Evolutionary conservation across 2,888 invertebrate species (phyloP).

Genomic region (Griposia aprilina): DNA sequence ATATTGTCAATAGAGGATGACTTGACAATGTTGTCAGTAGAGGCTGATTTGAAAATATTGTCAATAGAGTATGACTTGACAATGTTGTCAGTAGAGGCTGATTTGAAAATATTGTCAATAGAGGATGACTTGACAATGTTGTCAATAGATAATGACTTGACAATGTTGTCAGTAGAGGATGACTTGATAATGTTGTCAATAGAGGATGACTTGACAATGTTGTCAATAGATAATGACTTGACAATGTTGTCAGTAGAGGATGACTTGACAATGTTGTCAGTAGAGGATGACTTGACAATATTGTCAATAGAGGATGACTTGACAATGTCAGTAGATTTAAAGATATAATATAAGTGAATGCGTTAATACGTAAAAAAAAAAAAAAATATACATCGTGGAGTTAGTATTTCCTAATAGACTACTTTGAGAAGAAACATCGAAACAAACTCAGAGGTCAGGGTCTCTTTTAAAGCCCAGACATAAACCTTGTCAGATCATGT

Average conservation of each 20-base stretch:
- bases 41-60: background rate
- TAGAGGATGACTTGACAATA: background rate
- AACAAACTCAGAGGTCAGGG: background rate
- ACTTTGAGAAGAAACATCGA: background rate
- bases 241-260: too few species aligned
- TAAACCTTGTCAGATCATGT: background rate
- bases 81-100: background rate
- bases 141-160: background rate
- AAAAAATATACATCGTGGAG: background rate
- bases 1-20: background rate
- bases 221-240: too few species aligned
- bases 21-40: too few species aligned
- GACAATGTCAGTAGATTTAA: background rate
- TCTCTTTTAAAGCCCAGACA: background rate
- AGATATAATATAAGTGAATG: background rate
- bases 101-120: too few species aligned
- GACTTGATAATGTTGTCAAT: too few species aligned
- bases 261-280: background rate
- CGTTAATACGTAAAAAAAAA: background rate
- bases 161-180: background rate
- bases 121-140: background rate
- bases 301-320: background rate
- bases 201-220: background rate
- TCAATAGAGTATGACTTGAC: background rate
- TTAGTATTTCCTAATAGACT: background rate